These are phyloP conservation scores for Agrilus cyanescens DNA, from an alignment of 2,888 invertebrate genomes.

Conservation along the genomic window DNA sequence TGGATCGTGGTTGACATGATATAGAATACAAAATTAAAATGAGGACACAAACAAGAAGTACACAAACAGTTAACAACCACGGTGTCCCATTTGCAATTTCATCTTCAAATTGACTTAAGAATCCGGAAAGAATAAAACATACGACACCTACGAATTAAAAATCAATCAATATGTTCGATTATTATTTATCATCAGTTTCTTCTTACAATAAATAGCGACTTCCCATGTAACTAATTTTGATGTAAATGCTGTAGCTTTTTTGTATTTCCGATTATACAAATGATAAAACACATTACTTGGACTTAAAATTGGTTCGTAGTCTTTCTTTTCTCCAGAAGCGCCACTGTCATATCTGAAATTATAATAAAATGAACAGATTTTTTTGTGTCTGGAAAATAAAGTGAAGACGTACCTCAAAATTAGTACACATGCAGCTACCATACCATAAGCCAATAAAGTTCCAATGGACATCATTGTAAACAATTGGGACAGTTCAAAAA, in stretches of 20 bases:
- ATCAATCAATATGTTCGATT: conserved; percentile 4
- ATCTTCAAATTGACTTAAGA: conserved; percentile 28
- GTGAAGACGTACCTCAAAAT: conserved; percentile 53
- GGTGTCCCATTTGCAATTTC: conserved; percentile 30
- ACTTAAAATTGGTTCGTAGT: conserved; percentile 26
- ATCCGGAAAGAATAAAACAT: conserved; percentile 28
- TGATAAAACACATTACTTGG: conserved; percentile 30
- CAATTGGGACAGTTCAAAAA: conserved; percentile 71
- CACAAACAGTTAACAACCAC: conserved; percentile 30
- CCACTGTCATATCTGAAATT: conserved; percentile 34
- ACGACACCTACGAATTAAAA: conserved; percentile 24
- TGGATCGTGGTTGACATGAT: conserved; percentile 50
- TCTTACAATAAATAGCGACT: conserved; percentile 40
- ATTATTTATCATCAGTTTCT: conserved; percentile 3
- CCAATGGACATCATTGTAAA: conserved; percentile 89
- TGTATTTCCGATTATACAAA: conserved; percentile 33
- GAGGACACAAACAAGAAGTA: conserved; percentile 21
- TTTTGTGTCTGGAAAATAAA: too few relatives aligned
- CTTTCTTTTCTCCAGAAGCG: conserved; percentile 30
- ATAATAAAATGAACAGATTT: too few relatives aligned
- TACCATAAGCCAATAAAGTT: conserved; percentile 74
- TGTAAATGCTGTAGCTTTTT: conserved; percentile 37
- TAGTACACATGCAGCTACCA: conserved; percentile 78
- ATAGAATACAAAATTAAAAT: conserved; percentile 42
- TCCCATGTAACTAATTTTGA: conserved; percentile 36